Evolutionary conservation across 1,140 invertebrate species (phyloP), one percentile per base, ranked within the genome.

Genomic region (Leptoteleia sp.): DNA sequence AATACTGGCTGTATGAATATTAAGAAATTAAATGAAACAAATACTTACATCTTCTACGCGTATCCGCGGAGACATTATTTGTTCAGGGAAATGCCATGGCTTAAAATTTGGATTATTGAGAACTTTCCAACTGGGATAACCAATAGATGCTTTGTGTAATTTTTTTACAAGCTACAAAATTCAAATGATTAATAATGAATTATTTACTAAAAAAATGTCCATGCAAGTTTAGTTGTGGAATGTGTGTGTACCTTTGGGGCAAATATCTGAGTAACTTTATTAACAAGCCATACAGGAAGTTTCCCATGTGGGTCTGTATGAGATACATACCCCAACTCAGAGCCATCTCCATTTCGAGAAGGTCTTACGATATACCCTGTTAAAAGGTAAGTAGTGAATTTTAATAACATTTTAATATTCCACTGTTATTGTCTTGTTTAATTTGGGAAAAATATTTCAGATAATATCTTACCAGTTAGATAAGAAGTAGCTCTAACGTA

Each of bases 261-360:
- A 83, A 97, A 92, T 82, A 95, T 94, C 80, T 96, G 94, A 19
- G 96, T 96, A 43, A 95, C 92, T 90, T 94, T 95, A 88, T 98
- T 97, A 9, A 97, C 95, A 37, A 96, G 89, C 96, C 96, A 97
- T 6, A 93, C 93, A 7, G 96, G 96, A 62, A 98, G 88, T 77
- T 94, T 95, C 71, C 96, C 96, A 87, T 94, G 93, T 11, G 96
- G 96, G 88, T 98, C 96, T 1, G 95, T 96, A 80, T 96, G 94
- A 0, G 96, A 95, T 7, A 97, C 92, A 82, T 97, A 97, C 6
- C 94, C 94, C 17, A 97, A 87, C 87, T 94, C 93, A 80, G 94
- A 96, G 55, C 94, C 94, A 72, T 91, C 84, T 19, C 89, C 88
- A 68, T 90, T 88, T 35, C 87, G 82, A 16, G 88, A 88, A 47